Conservation (phyloP, 1,140 invertebrate species). For the Scaptodrosophila lebanonensis region DNA sequence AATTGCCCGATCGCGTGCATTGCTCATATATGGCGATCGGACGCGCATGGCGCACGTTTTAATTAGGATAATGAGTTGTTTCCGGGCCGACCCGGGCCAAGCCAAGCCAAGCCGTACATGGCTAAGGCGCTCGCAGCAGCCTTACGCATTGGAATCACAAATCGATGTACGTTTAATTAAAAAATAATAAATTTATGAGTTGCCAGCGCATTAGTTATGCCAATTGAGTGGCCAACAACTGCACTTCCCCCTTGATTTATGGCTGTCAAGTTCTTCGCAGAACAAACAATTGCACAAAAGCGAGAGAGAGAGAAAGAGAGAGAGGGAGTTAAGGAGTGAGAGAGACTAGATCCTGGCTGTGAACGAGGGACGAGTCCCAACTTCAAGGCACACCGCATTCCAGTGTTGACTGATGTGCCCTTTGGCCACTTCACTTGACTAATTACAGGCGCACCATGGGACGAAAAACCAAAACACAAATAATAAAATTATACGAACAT, state of each 20-base stretch:
- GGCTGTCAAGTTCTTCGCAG: slow-evolving; percentile 7
- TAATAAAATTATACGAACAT: too few relatives aligned
- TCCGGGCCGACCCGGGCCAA: slow-evolving; percentile 46
- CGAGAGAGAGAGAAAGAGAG: slow-evolving; percentile 37
- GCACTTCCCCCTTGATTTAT: slow-evolving; percentile 34
- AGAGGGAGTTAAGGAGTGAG: slow-evolving; percentile 14
- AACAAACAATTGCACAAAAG: slow-evolving; percentile 10
- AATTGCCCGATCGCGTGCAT: slow-evolving; percentile 73
- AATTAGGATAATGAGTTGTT: slow-evolving; percentile 77
- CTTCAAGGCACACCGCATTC: slow-evolving; percentile 50
- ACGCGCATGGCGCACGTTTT: slow-evolving; percentile 76
- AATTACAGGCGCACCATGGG: slow-evolving; percentile 42
- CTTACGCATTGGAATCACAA: slow-evolving; percentile 63
- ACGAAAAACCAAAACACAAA: too few relatives aligned
- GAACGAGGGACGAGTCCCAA: slow-evolving; percentile 4
- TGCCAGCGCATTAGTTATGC: slow-evolving; percentile 71
- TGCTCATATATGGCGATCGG: slow-evolving; percentile 66
- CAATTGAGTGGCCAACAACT: slow-evolving; percentile 60
- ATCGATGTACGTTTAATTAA: slow-evolving; percentile 73
- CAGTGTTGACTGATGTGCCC: slow-evolving; percentile 43
- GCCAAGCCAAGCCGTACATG: slow-evolving; percentile 43
- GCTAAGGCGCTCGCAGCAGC: slow-evolving; percentile 20
- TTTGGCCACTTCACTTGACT: slow-evolving; percentile 68
- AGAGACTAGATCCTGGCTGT: slow-evolving; percentile 4
- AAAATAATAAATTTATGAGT: slow-evolving; percentile 76